Conservation (phyloP, 2,113 vertebrate genomes). For the Phrynocephalus versicolor region DNA sequence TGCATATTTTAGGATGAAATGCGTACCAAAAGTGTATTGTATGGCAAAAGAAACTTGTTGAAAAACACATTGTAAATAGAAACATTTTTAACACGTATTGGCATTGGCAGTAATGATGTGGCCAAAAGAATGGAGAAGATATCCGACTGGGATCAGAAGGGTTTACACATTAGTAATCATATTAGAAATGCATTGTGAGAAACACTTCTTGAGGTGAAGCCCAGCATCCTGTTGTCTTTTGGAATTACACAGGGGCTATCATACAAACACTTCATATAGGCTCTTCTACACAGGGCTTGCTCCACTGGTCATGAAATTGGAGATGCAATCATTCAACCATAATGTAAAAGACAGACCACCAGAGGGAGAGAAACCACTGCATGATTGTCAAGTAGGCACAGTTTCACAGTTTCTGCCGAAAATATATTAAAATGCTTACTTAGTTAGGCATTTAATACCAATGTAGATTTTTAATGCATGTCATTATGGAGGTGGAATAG, state of each 20-base stretch:
- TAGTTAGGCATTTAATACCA: not conserved
- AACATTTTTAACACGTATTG: not conserved
- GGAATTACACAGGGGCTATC: too few species aligned
- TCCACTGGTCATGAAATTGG: too few species aligned
- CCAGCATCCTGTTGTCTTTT: too few species aligned
- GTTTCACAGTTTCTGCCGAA: not conserved
- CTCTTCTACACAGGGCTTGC: too few species aligned
- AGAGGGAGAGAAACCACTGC: too few species aligned
- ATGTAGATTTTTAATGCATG: not conserved
- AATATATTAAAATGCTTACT: not conserved
- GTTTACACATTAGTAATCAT: not conserved
- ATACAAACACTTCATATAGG: too few species aligned
- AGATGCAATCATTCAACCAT: not conserved
- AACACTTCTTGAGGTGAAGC: not conserved
- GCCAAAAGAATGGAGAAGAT: not conserved
- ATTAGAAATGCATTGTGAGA: not conserved
- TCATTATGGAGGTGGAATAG: not conserved
- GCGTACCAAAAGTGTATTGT: too few species aligned
- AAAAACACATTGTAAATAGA: not conserved
- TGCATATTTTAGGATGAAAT: not conserved
- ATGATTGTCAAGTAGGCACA: not conserved
- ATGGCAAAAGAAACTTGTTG: not conserved
- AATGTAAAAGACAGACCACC: not conserved
- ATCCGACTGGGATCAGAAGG: not conserved
- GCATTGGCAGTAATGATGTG: too few species aligned